These are phyloP conservation scores for Protomyctophum bolini DNA, from an alignment of 2,113 vertebrate genomes.

Conservation along the genomic window DNA sequence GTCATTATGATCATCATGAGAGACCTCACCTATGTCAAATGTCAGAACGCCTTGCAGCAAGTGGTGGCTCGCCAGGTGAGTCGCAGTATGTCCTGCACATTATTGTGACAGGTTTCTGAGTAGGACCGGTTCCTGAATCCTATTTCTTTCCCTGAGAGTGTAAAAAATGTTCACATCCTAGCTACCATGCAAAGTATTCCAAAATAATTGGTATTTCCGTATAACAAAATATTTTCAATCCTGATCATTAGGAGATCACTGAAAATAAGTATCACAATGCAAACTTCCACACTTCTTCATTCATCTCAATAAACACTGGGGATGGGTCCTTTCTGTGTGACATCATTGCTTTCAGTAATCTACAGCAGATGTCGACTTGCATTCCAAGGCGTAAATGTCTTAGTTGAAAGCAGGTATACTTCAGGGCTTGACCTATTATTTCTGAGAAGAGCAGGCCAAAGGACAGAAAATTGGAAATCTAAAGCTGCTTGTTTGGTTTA, in stretches of 20 bases:
- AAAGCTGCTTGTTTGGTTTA: not conserved
- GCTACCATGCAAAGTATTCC: too few species aligned
- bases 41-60: constrained; percentile 97
- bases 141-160: too few species aligned
- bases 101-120: too few species aligned
- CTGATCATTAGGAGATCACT: not conserved
- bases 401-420: not conserved
- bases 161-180: too few species aligned
- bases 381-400: constrained; percentile 39
- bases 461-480: not conserved
- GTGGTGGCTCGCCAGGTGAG: constrained; percentile 92
- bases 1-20: constrained; percentile 99
- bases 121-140: too few species aligned
- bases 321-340: constrained; percentile 38
- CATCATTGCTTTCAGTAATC: constrained; percentile 41
- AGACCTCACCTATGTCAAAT: constrained; percentile 93
- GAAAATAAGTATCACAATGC: constrained; percentile 22
- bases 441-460: not conserved
- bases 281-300: constrained; percentile 30
- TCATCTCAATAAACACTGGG: constrained; percentile 41
- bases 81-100: too few species aligned
- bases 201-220: not conserved
- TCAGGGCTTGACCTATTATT: not conserved
- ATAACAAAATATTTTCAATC: not conserved
- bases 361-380: constrained; percentile 46